Evolutionary conservation across 2,797 vertebrate species (phyloP).

Genomic region (Hemibagrus guttatus): DNA sequence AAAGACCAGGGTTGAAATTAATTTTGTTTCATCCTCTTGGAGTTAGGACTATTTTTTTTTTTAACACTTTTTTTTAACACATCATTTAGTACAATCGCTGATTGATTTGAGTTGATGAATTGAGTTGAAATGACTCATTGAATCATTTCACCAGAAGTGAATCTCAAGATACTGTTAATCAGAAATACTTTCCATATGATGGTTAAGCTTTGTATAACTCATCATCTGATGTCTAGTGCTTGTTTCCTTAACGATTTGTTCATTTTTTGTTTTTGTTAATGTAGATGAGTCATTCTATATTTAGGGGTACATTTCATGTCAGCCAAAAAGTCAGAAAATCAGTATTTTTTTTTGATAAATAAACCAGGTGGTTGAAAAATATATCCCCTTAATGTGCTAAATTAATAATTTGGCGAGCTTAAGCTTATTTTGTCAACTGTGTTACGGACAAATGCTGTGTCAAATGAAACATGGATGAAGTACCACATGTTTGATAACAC

Average conservation of each 20-base stretch:
- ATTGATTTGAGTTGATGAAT: no score
- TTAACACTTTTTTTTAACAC: not conserved
- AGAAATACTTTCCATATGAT: not conserved
- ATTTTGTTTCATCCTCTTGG: not conserved
- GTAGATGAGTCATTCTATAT: no score
- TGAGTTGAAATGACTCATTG: not conserved
- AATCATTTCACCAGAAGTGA: not conserved
- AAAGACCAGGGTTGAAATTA: not conserved
- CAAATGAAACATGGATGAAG: no score
- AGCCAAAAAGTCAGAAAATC: no score
- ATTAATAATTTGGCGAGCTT: no score
- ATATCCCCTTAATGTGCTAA: no score
- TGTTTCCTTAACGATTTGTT: not conserved
- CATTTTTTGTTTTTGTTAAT: not conserved
- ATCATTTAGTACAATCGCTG: not conserved
- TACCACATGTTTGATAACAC: no score
- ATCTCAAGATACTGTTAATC: not conserved
- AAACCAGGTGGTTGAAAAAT: no score
- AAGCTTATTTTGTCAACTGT: no score
- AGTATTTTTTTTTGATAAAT: no score
- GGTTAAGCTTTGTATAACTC: not conserved
- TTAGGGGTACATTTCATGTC: no score
- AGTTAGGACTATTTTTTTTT: not conserved
- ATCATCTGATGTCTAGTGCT: not conserved
- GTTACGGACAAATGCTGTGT: no score